Base-by-base conservation (phyloP, 2,797 vertebrate species). In the Channallabes apus region DNA sequence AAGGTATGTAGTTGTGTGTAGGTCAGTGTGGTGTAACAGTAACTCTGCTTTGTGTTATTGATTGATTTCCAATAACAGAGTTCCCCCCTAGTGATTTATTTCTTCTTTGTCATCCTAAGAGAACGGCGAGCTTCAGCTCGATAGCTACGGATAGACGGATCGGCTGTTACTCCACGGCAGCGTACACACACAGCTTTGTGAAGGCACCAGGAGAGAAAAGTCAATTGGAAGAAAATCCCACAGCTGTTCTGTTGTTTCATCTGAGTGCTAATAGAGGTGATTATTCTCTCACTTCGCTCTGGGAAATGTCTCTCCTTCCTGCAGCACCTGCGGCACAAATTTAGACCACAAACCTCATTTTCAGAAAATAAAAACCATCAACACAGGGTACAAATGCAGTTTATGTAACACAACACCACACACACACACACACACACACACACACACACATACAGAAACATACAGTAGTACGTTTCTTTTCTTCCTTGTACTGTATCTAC, bases 201-300 rank as follows among this genome's bases (percentile, higher is more conserved):
- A 59, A 79, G 0, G 12, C 76, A 78, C 41, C 41, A 9, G 6
- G 38, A 92, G 91, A 91, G 91, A 91, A 91, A 94, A 95, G 94
- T 95, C 94, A 94, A 95, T 93, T 92, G 93, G 94, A 94, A 95
- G 94, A 93, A 93, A 94, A 84, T 24, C 75, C 35, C 51, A 59
- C 51, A 56, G 77, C 90, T 87, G 87, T 92, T 94, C 89, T 91
- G 90, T 90, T 91, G 89, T 92, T 94, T 91, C 88, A 86, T 90
- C 90, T 89, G 87, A 87, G 93, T 91, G 87, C 86, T 90, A 91
- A 87, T 85, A 68, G 87, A 87, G 86, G 87, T 92, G 94, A 94
- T 94, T 94, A 93, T 92, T 91, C 87, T 79, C 58, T 85, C 86
- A 85, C 85, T 88, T 80, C 89, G 68, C 84, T 58, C 64, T 80